Evolutionary conservation across 2,113 vertebrate species (phyloP).

Genomic region (Alosa alosa): DNA sequence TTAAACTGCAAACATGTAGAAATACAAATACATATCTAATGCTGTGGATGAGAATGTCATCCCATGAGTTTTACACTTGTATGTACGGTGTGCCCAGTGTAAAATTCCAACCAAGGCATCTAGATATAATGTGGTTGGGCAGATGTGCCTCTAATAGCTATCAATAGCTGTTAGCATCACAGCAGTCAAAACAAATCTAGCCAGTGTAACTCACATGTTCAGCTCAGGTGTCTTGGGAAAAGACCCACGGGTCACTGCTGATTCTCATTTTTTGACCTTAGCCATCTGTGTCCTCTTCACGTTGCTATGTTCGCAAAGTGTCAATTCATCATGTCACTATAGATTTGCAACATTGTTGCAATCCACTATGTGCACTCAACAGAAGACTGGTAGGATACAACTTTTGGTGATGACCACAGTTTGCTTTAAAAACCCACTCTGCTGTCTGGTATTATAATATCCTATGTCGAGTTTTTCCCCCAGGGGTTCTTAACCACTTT

Average conservation of each 20-base stretch:
- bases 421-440: background rate
- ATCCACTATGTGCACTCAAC: background rate
- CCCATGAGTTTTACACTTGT: background rate
- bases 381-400: background rate
- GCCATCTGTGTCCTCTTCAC: background rate
- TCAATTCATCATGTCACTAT: background rate
- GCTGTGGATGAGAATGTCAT: background rate
- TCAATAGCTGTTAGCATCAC: conserved; percentile 1
- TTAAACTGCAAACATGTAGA: no score
- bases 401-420: background rate
- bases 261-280: background rate
- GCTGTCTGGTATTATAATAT: background rate
- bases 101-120: background rate
- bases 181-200: background rate
- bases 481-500: conserved; percentile 3
- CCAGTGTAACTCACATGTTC: background rate
- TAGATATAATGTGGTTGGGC: background rate
- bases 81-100: background rate
- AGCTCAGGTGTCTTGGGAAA: background rate
- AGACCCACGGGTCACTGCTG: background rate
- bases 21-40: background rate
- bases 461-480: background rate
- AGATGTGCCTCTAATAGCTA: background rate
- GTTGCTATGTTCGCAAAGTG: background rate
- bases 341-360: background rate